Evolutionary conservation across 1,140 invertebrate species (phyloP).

Genomic region (Sitobion miscanthi): DNA sequence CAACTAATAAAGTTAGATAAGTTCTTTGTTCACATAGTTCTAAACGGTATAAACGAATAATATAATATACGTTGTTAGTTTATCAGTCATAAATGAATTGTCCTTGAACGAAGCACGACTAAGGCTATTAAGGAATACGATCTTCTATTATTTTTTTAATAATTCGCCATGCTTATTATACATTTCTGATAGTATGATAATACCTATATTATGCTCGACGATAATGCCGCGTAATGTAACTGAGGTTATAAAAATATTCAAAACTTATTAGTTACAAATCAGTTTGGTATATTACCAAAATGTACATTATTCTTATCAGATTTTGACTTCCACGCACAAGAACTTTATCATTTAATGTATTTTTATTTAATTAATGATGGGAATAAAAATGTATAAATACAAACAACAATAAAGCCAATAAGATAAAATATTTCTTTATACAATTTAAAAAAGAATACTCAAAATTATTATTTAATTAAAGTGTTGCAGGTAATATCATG

Average conservation of each 20-base stretch:
- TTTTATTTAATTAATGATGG: neutral
- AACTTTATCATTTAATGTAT: neutral
- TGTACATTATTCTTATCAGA: neutral
- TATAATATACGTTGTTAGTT: neutral
- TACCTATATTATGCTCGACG: no score
- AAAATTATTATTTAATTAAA: neutral
- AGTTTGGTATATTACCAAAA: neutral
- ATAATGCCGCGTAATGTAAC: neutral
- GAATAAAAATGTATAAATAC: neutral
- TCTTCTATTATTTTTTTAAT: neutral
- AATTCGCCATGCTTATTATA: neutral
- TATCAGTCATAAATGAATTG: neutral
- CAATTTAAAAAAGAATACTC: neutral
- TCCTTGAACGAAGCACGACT: neutral
- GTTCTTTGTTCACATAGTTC: no score
- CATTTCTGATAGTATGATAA: neutral
- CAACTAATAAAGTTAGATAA: neutral
- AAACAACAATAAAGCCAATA: neutral
- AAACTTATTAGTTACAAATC: neutral
- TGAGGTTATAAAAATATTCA: neutral
- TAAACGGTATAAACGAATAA: neutral
- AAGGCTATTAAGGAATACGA: neutral
- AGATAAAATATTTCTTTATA: neutral
- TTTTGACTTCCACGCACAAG: neutral
- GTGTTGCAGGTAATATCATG: no score